Evolutionary conservation across 2,888 invertebrate species (phyloP), one percentile per base, ranked within the genome.

Genomic region (Morpho helenor): DNA sequence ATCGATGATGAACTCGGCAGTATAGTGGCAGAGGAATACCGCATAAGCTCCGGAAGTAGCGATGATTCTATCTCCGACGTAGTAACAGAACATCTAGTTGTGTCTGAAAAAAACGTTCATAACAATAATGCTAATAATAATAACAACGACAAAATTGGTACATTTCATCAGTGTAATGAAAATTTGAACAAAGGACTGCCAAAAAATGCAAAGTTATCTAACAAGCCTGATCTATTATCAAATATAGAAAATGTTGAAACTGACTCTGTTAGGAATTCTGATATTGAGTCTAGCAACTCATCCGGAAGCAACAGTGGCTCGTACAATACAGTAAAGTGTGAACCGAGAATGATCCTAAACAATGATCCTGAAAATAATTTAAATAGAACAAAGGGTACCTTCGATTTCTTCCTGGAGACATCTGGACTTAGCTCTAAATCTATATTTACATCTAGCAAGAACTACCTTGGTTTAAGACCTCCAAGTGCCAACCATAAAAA

Each of bases 351-450:
- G 80, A 80, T 86, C 56, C 70, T 80, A 46, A 76, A 79, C 66
- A 75, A 79, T 61, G 76, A 75, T 44, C 70, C 74, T 22, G 82
- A 82, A 59, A 66, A 74, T 23, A 79, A 73, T 65, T 81, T 70
- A 60, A 77, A 82, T 53, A 89, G 87, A 70, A 88, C 81, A 70
- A 92, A 75, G 77, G 85, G 88, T 43, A 80, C 92, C 22, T 96
- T 95, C 71, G 95, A 96, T 80, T 93, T 94, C 76, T 96, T 96
- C 76, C 84, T 96, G 53, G 96, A 96, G 79, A 93, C 94, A 22
- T 95, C 95, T 55, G 96, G 96, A 56, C 91, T 96, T 62, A 95
- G 95, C 82, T 95, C 95, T 65, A 96, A 96, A 82, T 95, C 95
- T 49, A 94, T 96, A 71, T 89, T 94, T 69, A 94, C 94, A 8